Evolutionary conservation across 1,140 invertebrate species (phyloP), one percentile per base, ranked within the genome.

Genomic region (Zaprionus davidi): DNA sequence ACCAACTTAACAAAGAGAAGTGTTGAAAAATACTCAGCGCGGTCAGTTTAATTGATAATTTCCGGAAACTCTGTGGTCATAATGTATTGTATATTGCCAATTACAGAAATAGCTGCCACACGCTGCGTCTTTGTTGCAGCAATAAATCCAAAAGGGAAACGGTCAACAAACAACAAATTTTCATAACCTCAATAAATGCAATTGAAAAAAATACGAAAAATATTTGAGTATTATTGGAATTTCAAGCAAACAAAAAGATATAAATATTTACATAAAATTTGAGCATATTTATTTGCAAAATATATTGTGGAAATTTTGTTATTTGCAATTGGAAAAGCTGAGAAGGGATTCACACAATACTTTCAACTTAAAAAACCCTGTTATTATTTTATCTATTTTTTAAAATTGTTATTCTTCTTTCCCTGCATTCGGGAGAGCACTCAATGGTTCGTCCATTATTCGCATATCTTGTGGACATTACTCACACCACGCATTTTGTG

Each of bases 381-480:
- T 1, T 51, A 13, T 22, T 49, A 49, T 51, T 51, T 51, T 22
- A 4, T 49, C 9, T 49, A 3, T 49, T 15, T 49, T 51, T 51
- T 7, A 9, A 9, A 7, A 31, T 31, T 31, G 28, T 31, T 31
- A 0, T 28, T 9, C 28, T 7, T 28, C 28, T 31, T 0, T 31
- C 0, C 0, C 4, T 12, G 22, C 9, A 22, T 24, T 22, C 4
- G 20, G 20, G 1, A 51, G 46, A 51, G 46, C 46, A 51, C 46
- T 51, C 24, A 24, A 63, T 63, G 41, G 20, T 51, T 70, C 57
- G n/a, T 15, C n/a, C 67, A 57, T 57, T 70, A 67, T 75, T 38
- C 49, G 12, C 31, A 63, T 63, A 70, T 44, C 13, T n/a, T 3
- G 13, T 17, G 41, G 63, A 67, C 67, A 59, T 76, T 71, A 76